These are phyloP conservation scores for human (Homo sapiens) DNA, from an alignment of 2,113 vertebrate species.

Conservation along the genomic window GRCh38 chr12:20694501-20695000, in stretches of 20 bases:
- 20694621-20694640: neutral
- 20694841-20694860: neutral
- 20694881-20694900: conserved; percentile 4
- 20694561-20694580: neutral
- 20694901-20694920: neutral
- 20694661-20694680: conserved; percentile 26
- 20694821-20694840: conserved; percentile 12
- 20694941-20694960: conserved; percentile 45
- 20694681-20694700: neutral
- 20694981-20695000: neutral
- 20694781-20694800: neutral
- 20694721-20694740: neutral
- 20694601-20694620: neutral
- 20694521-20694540: neutral
- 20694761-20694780: neutral
- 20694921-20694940: conserved; percentile 23
- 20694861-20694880: neutral
- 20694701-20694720: neutral
- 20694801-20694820: neutral
- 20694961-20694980: neutral
- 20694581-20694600: neutral
- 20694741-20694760: neutral
- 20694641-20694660: neutral
- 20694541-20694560: neutral
- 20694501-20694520: neutral